phyloP scores from a whole-genome alignment of 2,113 vertebrate species.

The Dolichotis patagonum region DNA sequence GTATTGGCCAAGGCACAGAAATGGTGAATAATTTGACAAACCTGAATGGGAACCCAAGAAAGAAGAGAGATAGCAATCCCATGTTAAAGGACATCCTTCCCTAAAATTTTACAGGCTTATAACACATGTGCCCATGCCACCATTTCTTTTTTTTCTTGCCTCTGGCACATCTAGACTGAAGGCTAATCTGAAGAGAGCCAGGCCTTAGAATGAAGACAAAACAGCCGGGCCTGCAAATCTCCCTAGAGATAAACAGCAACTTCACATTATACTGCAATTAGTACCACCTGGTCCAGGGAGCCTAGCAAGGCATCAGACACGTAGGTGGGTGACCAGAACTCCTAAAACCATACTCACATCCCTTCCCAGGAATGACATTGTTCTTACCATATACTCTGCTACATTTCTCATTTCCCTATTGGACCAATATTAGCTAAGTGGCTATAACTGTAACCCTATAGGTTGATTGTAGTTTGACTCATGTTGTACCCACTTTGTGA shows the following conservation, averaged over 20 bases:
- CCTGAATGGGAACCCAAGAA: neutral
- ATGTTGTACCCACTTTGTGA: neutral
- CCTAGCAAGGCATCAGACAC: neutral
- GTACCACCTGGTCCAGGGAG: neutral
- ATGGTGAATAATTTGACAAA: slow-evolving; percentile 17
- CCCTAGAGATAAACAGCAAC: neutral
- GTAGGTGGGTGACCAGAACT: neutral
- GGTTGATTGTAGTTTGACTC: neutral
- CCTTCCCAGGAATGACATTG: neutral
- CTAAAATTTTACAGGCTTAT: neutral
- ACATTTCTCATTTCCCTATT: neutral
- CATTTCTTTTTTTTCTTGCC: neutral
- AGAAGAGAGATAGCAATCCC: too few relatives aligned
- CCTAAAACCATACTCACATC: neutral
- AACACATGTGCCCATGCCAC: neutral
- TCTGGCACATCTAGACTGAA: neutral
- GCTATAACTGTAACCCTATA: neutral
- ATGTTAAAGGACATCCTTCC: neutral
- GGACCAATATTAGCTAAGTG: neutral
- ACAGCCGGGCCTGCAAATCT: neutral
- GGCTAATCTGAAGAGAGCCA: neutral
- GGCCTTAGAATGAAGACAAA: neutral
- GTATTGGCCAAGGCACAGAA: slow-evolving; percentile 23
- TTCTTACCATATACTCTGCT: neutral
- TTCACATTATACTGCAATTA: neutral